Base-by-base conservation (phyloP, 2,113 vertebrate genomes). In the Grammomys surdaster region DNA sequence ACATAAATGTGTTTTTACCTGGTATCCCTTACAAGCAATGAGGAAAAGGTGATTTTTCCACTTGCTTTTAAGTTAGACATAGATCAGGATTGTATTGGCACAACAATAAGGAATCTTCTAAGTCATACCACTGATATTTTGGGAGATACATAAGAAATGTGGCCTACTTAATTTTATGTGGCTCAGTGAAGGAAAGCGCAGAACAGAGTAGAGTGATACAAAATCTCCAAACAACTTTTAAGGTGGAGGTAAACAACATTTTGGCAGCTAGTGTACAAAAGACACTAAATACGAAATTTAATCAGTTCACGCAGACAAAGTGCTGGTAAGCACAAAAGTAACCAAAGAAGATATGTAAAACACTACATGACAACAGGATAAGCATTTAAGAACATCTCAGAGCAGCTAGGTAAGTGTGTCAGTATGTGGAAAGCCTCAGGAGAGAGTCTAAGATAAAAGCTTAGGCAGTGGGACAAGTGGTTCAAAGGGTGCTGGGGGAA, bases 1-100 rank as follows among this genome's bases (percentile, higher is more conserved):
- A 3, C 87, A 95, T 81, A 89, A 97, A 89, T 97, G 96, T 81
- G 90, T 96, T 96, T 85, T 97, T 88, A 97, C 85, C 88, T 95
- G 89, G 46, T 95, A 93, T 94, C 94, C 93, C 95, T 97, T 96
- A 95, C 26, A 87, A 96, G 65, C 33, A 94, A 80, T 95, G 94
- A 97, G 93, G 91, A 98, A 97, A 78, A 94, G 20, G 48, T 40
- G 31, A 31, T 51, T 98, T 98, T 97, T 97, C 96, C 95, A 63
- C 81, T 89, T 90, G 70, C 46, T 97, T 97, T 98, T 97, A 95
- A 98, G 93, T 89, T 96, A 89, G 6, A 58, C 9, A 70, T 65
- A 95, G 77, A 92, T 31, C 46, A 92, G 93, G 54, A 95, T 84
- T 96, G 92, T 91, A 75, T 54, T 97, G 60, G 85, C 94, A 54